Evolutionary conservation across 2,888 invertebrate species (phyloP).

Genomic region (Horisme vitalbata): DNA sequence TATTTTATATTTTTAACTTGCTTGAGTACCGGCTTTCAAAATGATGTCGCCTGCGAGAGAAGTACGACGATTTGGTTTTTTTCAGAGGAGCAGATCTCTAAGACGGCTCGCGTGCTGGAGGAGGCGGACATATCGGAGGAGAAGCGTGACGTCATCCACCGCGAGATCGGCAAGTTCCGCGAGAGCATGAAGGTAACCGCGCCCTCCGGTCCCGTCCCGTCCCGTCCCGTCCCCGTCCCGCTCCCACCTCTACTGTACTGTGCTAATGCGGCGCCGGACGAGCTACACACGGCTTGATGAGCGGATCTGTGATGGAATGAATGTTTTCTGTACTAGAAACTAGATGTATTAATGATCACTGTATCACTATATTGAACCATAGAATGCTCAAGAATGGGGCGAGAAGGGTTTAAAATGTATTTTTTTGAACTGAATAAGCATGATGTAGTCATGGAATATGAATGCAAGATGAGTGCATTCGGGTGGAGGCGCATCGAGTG

Average conservation of each 20-base stretch:
- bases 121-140: slow-evolving; percentile 97
- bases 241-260: slow-evolving; percentile 18
- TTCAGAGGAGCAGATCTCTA: slow-evolving; percentile 86
- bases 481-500: no score
- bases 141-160: slow-evolving; percentile 96
- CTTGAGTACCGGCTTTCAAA: no score
- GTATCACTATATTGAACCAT: no score
- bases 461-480: no score
- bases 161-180: slow-evolving; percentile 98
- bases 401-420: no score
- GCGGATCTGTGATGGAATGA: slow-evolving; percentile 3
- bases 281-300: slow-evolving; percentile 22
- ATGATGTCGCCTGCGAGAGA: no score
- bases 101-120: slow-evolving; percentile 87
- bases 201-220: slow-evolving; percentile 19
- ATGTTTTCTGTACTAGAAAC: not conserved
- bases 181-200: slow-evolving; percentile 96
- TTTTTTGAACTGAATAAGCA: no score
- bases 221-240: slow-evolving; percentile 9
- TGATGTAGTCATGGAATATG: no score
- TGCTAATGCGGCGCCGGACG: slow-evolving; percentile 28
- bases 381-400: no score
- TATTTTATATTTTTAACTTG: no score
- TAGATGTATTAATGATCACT: not conserved
- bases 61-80: not conserved